These are phyloP conservation scores for Todiramphus chloris DNA, from an alignment of 2,113 vertebrate genomes.

Conservation along the genomic window DNA sequence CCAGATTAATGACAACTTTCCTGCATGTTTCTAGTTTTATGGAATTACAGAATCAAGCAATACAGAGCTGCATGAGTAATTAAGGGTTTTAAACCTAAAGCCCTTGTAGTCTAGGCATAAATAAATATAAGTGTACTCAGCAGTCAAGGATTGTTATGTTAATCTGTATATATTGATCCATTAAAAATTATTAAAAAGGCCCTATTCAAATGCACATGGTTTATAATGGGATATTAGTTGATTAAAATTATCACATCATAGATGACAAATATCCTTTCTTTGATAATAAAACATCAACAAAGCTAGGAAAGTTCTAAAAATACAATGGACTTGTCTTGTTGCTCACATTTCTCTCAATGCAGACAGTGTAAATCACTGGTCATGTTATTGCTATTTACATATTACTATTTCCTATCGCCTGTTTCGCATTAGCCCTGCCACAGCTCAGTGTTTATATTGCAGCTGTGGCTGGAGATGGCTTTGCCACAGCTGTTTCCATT, in stretches of 20 bases:
- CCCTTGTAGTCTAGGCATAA: not conserved
- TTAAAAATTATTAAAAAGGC: not conserved
- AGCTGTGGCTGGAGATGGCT: not conserved
- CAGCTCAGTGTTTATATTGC: not conserved
- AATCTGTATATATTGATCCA: not conserved
- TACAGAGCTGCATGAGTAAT: not conserved
- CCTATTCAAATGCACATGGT: not conserved
- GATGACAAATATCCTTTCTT: not conserved
- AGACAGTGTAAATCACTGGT: not conserved
- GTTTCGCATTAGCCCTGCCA: not conserved
- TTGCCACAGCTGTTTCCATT: not conserved
- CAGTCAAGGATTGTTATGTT: not conserved
- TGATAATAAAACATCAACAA: not conserved
- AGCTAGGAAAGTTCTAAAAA: not conserved
- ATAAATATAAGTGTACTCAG: constrained; percentile 8
- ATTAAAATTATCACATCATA: not conserved
- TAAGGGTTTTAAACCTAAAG: not conserved
- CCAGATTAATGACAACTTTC: constrained; percentile 2
- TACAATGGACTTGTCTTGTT: not conserved
- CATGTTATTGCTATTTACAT: constrained; percentile 5
- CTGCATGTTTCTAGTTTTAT: not conserved
- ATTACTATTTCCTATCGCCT: not conserved
- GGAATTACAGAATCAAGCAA: not conserved
- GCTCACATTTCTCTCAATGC: not conserved
- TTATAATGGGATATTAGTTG: not conserved